Base-by-base conservation (phyloP, 2,888 invertebrate genomes). In the Lasioglossum leucozonium region DNA sequence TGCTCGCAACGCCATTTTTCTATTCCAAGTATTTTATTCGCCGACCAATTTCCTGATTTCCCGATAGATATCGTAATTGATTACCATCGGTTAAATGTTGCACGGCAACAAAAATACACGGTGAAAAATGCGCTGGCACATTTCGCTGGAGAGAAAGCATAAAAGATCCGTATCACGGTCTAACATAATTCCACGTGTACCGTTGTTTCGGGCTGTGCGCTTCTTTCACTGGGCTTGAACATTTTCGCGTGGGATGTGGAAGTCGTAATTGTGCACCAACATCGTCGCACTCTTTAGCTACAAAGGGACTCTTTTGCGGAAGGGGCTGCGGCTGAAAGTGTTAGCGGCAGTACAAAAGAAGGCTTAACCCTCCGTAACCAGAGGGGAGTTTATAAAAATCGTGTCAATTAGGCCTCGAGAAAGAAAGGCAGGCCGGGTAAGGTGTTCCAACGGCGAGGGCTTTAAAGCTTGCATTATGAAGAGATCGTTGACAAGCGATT, bases 321-420 rank as follows among this genome's bases (percentile, higher is more conserved):
- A 90, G 86, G 90, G 88, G 83, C 79, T 87, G 88, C 85, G 85
- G 86, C 78, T 86, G 90, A 89, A 92, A 88, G 91, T 89, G 92
- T 90, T 86, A 91, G 88, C 85, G 87, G 80, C 81, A 86, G 88
- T 88, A 91, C 87, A 92, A 92, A 91, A 91, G 92, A 89, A 89
- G 90, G 89, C 86, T 91, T 88, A 90, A 93, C 91, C 92, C 90
- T 90, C 91, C 85, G 85, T 84, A 87, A 88, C 87, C 78, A 86
- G 87, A 87, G 89, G 89, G 89, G 91, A 91, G 91, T 93, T 92
- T 92, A 92, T 91, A 93, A 93, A 93, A 93, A 93, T 93, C 92
- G 93, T 93, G 93, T 93, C 93, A 93, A 93, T 93, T 93, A 93
- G 91, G 91, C 89, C 87, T 91, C 89, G 91, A 91, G 88, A 87